Percentiles rank a stretch among this genome's conserved stretches.
These are phyloP conservation scores for Hirudo medicinalis DNA, from an alignment of 1,140 invertebrate genomes.

Conservation along the genomic window DNA sequence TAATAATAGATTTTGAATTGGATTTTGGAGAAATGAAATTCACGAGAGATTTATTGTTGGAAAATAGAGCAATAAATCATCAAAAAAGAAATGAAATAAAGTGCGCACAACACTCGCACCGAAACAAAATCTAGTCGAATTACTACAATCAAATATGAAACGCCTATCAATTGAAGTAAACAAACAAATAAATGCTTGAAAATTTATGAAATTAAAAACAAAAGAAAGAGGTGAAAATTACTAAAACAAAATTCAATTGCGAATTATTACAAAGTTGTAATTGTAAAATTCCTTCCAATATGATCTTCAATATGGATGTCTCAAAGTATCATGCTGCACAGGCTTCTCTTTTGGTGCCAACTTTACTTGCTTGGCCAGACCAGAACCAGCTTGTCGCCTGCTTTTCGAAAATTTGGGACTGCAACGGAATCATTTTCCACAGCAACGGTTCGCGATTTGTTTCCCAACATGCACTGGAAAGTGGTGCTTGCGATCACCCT, in stretches of 20 bases:
- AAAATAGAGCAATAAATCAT: no score
- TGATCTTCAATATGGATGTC: no score
- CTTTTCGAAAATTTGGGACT: constrained; percentile 50
- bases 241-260: not conserved
- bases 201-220: not conserved
- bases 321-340: no score
- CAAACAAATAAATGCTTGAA: not conserved
- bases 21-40: no score
- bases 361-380: constrained; percentile 30
- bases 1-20: no score
- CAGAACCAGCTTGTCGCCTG: constrained; percentile 34
- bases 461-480: constrained; percentile 59
- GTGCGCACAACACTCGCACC: no score
- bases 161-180: not conserved
- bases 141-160: no score
- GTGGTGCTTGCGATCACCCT: constrained; percentile 52
- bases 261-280: not conserved
- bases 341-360: no score
- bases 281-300: no score
- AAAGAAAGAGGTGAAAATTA: not conserved
- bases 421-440: constrained; percentile 50
- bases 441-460: constrained; percentile 51
- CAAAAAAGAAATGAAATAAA: no score
- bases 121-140: no score
- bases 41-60: no score